Conservation (phyloP, 1,140 invertebrate species). For the Pseudomyrmex concolor region DNA sequence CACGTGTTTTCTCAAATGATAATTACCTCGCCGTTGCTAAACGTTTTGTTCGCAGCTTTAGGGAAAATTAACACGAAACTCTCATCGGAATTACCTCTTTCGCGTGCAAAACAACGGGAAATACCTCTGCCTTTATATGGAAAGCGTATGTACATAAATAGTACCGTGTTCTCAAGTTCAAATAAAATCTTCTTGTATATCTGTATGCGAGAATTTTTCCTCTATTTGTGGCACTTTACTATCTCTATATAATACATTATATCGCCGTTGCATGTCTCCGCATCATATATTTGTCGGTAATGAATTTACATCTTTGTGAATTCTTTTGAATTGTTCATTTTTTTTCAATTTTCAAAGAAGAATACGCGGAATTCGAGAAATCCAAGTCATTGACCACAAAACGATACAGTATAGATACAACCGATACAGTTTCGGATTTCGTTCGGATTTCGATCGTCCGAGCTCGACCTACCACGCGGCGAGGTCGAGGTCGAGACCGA, state of each 20-base stretch:
- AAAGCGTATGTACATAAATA: slow-evolving; percentile 22
- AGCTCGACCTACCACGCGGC: slow-evolving; percentile 20
- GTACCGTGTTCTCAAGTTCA: background rate
- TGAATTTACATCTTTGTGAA: background rate
- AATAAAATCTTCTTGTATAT: background rate
- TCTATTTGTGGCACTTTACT: background rate
- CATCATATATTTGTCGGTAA: background rate
- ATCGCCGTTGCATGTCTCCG: no score
- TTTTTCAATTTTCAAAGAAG: background rate
- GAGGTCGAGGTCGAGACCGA: slow-evolving; percentile 70
- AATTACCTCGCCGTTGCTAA: slow-evolving; percentile 28
- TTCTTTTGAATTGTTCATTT: background rate
- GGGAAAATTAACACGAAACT: slow-evolving; percentile 43
- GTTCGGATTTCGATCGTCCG: background rate
- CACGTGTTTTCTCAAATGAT: background rate
- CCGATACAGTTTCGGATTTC: slow-evolving; percentile 19
- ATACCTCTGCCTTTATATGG: slow-evolving; percentile 7
- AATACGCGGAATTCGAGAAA: background rate
- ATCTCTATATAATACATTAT: no score
- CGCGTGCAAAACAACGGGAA: slow-evolving; percentile 25
- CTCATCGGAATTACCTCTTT: slow-evolving; percentile 49
- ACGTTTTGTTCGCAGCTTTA: slow-evolving; percentile 36
- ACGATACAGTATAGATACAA: background rate
- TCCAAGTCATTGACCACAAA: background rate
- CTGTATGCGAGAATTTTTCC: no score